Conservation (phyloP, 1,140 invertebrate species). For the Rhopalosiphum padi region DNA sequence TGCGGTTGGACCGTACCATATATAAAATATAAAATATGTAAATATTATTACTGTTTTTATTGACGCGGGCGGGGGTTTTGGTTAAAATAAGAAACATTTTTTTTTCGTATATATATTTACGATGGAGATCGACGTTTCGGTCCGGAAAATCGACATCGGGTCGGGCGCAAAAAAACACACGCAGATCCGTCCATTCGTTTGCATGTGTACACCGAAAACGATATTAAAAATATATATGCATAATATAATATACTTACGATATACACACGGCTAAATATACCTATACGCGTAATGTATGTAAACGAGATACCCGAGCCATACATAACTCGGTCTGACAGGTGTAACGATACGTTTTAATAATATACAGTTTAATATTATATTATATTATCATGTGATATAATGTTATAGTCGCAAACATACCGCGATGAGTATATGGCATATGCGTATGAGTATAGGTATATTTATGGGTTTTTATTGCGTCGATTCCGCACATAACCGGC, state of each 20-base stretch:
- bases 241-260: neutral
- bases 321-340: slow-evolving; percentile 41
- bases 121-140: slow-evolving; percentile 10
- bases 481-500: too few species aligned
- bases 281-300: neutral
- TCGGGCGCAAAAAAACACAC: neutral
- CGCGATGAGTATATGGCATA: too few species aligned
- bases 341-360: slow-evolving; percentile 51
- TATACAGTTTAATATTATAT: neutral
- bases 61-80: neutral
- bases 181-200: neutral
- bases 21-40: neutral
- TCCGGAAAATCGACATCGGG: slow-evolving; percentile 20
- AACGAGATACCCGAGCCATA: neutral
- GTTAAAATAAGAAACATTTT: neutral
- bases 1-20: neutral
- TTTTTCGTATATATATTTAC: neutral
- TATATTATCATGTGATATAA: neutral
- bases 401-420: neutral
- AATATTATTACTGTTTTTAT: neutral
- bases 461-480: neutral
- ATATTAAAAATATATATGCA: neutral
- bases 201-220: neutral
- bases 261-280: neutral
- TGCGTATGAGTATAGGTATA: neutral